Conservation (phyloP, 2,888 invertebrate species). For the Patella depressa region DNA sequence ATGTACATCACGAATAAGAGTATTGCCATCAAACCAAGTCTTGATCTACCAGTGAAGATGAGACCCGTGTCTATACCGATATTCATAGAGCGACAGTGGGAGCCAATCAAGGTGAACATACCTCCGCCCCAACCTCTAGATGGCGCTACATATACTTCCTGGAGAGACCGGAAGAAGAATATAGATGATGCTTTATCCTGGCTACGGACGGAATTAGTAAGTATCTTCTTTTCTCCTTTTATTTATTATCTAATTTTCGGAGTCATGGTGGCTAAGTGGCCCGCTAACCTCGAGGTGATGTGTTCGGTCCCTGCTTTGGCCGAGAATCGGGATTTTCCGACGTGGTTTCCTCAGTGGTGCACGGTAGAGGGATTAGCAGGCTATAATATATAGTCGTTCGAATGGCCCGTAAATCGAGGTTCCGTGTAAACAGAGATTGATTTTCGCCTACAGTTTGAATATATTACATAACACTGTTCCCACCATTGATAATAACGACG, state of each 20-base stretch:
- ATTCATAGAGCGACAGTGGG: constrained; percentile 4
- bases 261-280: no score
- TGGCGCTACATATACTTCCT: neutral
- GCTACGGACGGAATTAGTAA: constrained; percentile 56
- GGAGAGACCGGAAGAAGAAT: constrained; percentile 46
- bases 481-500: no score
- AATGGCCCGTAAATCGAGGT: no score
- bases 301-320: no score
- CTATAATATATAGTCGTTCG: no score
- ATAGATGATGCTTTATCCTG: constrained; percentile 55
- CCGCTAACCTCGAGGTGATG: no score
- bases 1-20: neutral
- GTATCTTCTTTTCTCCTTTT: constrained; percentile 19
- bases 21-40: neutral
- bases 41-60: neutral
- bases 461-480: no score
- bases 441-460: no score
- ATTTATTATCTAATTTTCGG: neutral
- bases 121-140: neutral
- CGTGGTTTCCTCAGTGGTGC: no score
- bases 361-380: no score
- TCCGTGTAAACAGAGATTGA: no score
- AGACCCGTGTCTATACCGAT: neutral
- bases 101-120: neutral
- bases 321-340: no score